Evolutionary conservation across 2,888 invertebrate genomes (phyloP), one percentile per base, ranked within the genome.

Genomic region (Hoplodrina ambigua): DNA sequence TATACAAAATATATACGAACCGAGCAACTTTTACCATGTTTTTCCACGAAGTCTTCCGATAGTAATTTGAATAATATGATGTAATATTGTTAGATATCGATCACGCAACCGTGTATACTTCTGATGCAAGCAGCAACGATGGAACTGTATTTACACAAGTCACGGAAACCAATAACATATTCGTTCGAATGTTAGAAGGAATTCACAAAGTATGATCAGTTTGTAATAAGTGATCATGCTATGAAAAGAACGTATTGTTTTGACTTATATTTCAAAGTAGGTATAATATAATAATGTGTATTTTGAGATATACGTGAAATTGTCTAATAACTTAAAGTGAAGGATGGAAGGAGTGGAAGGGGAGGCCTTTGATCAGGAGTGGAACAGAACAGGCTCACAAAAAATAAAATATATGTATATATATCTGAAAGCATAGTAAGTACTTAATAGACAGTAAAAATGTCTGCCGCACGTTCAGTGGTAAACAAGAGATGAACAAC

Each of bases 61-160:
- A 70, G 74, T 78, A 72, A 86, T 84, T 84, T 80, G 80, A 82
- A 81, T 84, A 84, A 79, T 83, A 77, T 67, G 67, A 78, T 64
- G 76, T 81, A 70, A 78, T 72, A 70, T 74, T 69, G 67, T 75
- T 61, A 61, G 69, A 60, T 65, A 80, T 82, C 68, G 72, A 80
- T 66, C 72, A 72, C 80, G 75, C 78, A 53, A 78, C 61, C 60
- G 15, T 17, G 64, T 79, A 68, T 58, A 54, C 56, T 57, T 53
- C 49, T 55, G 63, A 63, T 81, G 77, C 63, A 71, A 50, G 63
- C 46, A 25, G 19, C 59, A 15, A 46, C 13, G n/a, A 15, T 25
- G 52, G 33, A 50, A 59, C 25, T 30, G 62, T 72, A 67, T 67
- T 59, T 63, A 50, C 46, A 80, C 53, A 13, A 76, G 81, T 71